Base-by-base conservation (phyloP, 64 coral and sea anemone species). In the Pocillopora damicornis region DNA sequence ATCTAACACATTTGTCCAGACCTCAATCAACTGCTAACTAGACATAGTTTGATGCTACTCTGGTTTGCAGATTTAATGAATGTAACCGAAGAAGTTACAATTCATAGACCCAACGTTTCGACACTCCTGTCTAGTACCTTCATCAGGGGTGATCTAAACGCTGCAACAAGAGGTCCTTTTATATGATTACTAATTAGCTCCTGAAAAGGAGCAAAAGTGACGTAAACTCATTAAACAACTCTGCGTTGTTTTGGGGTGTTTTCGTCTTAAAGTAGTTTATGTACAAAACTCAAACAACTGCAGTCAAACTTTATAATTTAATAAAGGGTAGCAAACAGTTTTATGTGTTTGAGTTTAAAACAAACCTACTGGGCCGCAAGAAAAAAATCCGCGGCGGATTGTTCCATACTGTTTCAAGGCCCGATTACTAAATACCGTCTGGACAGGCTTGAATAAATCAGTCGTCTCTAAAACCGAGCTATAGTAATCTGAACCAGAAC, bases 171-270 rank as follows among this genome's bases (percentile, higher is more conserved):
- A 30, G 30, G 30, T 30, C 30, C 30, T 30, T 30, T 30, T 30
- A 30, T 30, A 30, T 30, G 30, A 30, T 0, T 30, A 30, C 30
- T 30, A 30, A 30, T 30, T 0, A 30, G 30, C 30, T n/a, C n/a
- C n/a, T n/a, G n/a, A 88, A 76, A 77, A 88, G 37, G 73, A 59
- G 35, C 77, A 88, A 58, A 77, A 88, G 38, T 88, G 74, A 13
- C 58, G 59, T 15, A 88, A 58, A 60, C 86, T 88, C 86, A 64
- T 88, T 37, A 88, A 35, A 59, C 60, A 87, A 13, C 25, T 30
- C 74, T 87, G 62, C 6, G 22, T 87, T 67, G 69, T 75, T 75
- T 87, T 87, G 42, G 85, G 85, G 66, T n/a, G n/a, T 45, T 45
- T 45, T 45, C 42, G 42, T 45, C 42, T 45, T 45, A 51, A 51